Percentiles rank a stretch among this genome's conserved stretches.
phyloP scores from a whole-genome alignment of 2,113 vertebrate species.

The Poecilia latipinna region DNA sequence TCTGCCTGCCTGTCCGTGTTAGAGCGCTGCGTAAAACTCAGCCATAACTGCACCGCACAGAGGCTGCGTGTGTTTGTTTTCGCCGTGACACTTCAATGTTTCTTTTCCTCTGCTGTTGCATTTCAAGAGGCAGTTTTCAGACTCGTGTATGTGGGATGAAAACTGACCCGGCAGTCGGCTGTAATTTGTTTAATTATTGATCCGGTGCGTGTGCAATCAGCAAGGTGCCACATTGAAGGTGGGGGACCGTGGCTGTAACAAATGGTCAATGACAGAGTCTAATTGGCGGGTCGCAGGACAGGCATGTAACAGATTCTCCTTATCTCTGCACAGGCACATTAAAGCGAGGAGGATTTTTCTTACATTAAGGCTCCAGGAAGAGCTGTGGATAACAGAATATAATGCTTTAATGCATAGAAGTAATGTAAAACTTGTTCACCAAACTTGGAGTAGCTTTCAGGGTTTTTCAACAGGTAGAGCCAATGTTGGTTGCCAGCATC shows the following conservation, averaged over 20 bases:
- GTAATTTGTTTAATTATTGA: constrained; percentile 80
- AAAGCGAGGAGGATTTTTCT: constrained; percentile 16
- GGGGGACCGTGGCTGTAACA: constrained; percentile 48
- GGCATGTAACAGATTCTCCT: constrained; percentile 37
- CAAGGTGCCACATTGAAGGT: constrained; percentile 52
- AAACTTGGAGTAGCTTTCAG: not conserved
- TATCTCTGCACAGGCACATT: constrained; percentile 56
- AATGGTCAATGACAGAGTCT: constrained; percentile 65
- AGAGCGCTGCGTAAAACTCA: constrained; percentile 29
- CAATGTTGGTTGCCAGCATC: not conserved
- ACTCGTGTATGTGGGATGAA: constrained; percentile 24
- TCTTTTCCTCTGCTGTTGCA: constrained; percentile 1
- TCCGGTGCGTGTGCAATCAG: constrained; percentile 69
- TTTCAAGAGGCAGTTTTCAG: constrained; percentile 11
- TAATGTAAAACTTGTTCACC: not conserved
- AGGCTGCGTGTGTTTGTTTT: not conserved
- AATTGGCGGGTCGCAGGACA: constrained; percentile 51
- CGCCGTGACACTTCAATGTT: not conserved
- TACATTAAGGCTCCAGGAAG: constrained; percentile 27
- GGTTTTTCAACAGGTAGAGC: not conserved
- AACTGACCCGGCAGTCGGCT: constrained; percentile 60
- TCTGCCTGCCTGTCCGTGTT: not conserved
- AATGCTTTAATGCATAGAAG: not conserved
- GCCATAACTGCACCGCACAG: constrained; percentile 18
- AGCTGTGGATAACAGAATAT: constrained; percentile 33